These are phyloP conservation scores for Dicyrtoma fusca DNA, from an alignment of 2,888 invertebrate species.

Conservation along the genomic window DNA sequence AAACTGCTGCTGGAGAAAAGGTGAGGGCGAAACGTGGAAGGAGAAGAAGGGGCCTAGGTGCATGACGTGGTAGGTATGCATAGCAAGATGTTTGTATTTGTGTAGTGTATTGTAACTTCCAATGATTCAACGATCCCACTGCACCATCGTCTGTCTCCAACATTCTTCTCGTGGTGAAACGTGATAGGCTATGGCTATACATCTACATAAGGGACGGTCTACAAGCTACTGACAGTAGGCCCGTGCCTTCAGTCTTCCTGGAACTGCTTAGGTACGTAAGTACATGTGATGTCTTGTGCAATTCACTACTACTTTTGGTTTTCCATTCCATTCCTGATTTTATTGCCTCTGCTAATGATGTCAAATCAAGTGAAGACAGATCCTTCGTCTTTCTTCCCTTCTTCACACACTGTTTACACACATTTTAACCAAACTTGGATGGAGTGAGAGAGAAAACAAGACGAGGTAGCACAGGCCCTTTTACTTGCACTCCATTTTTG, in stretches of 20 bases:
- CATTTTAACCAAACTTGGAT: constrained; percentile 39
- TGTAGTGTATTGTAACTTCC: too few relatives aligned
- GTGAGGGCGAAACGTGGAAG: too few relatives aligned
- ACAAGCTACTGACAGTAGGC: too few relatives aligned
- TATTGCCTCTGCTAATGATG: constrained; percentile 42
- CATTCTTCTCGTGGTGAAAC: too few relatives aligned
- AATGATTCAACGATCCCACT: too few relatives aligned
- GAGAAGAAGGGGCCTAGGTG: too few relatives aligned
- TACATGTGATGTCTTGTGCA: neutral
- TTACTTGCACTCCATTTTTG: constrained; percentile 16
- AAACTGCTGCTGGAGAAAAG: too few relatives aligned
- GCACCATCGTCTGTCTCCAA: neutral
- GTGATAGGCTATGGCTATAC: too few relatives aligned
- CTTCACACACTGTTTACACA: constrained; percentile 43
- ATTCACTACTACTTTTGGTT: neutral
- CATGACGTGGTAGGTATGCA: too few relatives aligned
- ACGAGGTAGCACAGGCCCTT: constrained; percentile 19
- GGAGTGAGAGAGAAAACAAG: neutral
- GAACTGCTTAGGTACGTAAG: neutral
- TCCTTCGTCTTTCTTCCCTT: constrained; percentile 26
- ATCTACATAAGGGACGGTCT: too few relatives aligned
- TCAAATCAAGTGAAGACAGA: constrained; percentile 49
- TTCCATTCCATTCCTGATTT: constrained; percentile 14
- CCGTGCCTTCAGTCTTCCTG: neutral
- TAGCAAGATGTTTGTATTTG: too few relatives aligned